phyloP scores from a whole-genome alignment of 2,113 vertebrate genomes.

The Chaetodon trifascialis region DNA sequence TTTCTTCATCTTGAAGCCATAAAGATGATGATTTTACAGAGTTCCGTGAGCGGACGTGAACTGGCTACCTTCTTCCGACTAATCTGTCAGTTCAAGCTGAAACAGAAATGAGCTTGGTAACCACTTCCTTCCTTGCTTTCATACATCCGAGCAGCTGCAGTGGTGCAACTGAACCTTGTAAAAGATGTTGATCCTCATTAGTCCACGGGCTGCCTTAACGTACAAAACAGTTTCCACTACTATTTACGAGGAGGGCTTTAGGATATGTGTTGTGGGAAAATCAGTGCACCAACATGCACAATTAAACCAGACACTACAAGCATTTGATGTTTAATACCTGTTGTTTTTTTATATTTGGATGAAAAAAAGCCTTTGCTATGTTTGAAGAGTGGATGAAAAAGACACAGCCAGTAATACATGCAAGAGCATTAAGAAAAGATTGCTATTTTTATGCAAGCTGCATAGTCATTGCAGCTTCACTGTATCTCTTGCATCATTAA shows the following conservation, averaged over 20 bases:
- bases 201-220: constrained; percentile 34
- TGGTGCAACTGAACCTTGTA: constrained; percentile 34
- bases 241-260: constrained; percentile 23
- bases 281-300: constrained; percentile 11
- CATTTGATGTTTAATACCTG: constrained; percentile 48
- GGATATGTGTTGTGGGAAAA: not conserved
- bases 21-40: not conserved
- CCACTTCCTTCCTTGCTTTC: constrained; percentile 81
- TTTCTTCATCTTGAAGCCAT: not conserved
- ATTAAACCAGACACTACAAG: constrained; percentile 70
- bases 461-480: constrained; percentile 66
- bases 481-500: constrained; percentile 76
- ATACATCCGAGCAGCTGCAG: constrained; percentile 51
- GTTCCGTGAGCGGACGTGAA: not conserved
- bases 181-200: constrained; percentile 32
- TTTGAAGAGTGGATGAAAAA: constrained; percentile 34
- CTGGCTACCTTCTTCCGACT: not conserved
- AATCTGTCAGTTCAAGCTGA: constrained; percentile 18
- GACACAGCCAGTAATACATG: constrained; percentile 49
- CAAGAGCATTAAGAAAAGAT: constrained; percentile 50
- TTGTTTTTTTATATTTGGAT: constrained; percentile 13
- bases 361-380: constrained; percentile 19
- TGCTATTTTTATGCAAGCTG: constrained; percentile 59
- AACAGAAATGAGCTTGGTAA: constrained; percentile 54
- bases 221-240: constrained; percentile 28